Evolutionary conservation across 2,113 vertebrate species (phyloP).

Genomic region (Columba livia): DNA sequence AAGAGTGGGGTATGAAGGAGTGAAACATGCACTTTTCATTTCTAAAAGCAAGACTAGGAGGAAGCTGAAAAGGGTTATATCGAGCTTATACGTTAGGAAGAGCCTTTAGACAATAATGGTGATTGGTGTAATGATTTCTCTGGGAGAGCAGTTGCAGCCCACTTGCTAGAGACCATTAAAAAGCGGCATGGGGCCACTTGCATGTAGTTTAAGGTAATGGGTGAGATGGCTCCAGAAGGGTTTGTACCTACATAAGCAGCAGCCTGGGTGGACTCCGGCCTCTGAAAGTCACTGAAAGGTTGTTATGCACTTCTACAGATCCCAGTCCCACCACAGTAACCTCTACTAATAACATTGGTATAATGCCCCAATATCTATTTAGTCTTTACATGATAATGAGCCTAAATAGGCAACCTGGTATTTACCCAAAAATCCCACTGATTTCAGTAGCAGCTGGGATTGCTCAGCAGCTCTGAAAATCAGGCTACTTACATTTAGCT

Average conservation of each 20-base stretch:
- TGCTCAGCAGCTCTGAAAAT: slow-evolving; percentile 49
- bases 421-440: slow-evolving; percentile 33
- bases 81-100: neutral
- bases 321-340: neutral
- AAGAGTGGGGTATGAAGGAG: fast-evolving
- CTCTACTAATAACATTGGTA: neutral
- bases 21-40: neutral
- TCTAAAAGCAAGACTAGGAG: neutral
- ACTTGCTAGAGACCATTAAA: neutral
- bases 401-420: slow-evolving; percentile 23
- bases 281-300: neutral
- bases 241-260: neutral
- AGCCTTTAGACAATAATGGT: neutral
- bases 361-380: neutral
- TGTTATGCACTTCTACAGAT: neutral
- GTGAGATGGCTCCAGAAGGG: neutral
- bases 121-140: neutral
- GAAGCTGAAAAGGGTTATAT: neutral
- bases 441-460: slow-evolving; percentile 48
- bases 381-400: neutral
- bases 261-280: neutral
- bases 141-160: neutral
- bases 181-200: neutral
- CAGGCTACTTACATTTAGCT: slow-evolving; percentile 42
- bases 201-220: fast-evolving